Base-by-base conservation (phyloP, 2,888 invertebrate species). In the Alloplasta piceator region DNA sequence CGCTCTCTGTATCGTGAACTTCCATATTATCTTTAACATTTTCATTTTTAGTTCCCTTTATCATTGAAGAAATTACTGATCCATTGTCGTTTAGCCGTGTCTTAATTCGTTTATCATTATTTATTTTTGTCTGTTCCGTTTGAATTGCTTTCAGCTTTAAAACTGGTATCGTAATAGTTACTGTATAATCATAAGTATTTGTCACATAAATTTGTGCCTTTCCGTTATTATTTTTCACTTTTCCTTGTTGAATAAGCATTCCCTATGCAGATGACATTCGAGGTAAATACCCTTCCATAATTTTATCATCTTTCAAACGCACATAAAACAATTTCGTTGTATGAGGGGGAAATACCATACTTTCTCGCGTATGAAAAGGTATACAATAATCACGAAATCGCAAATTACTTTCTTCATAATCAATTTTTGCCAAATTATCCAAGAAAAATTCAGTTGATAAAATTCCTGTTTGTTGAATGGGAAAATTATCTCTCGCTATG, bases 341-440 rank as follows among this genome's bases (percentile, higher is more conserved):
- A 4, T 55, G 52, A 36, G 55, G 43, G 1, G 72, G 63, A 43
- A 72, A 63, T 6, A 72, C 12, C 10, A 72, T 63, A 46, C 72
- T 72, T 43, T 72, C 63, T n/a, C 12, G 26, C 3, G 63, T 72
- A 48, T 36, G 36, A 14, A 72, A 61, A 14, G 36, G 61, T 14
- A 61, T 52, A 39, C 10, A 61, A 5, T 16, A 9, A n/a, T 16
- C 60, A 14, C 26, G 60, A 6, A 71, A 16, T 26, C 61, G 14
- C 6, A 61, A 41, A 50, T 16, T 16, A 71, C 10, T 41, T 6
- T 71, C 36, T 48, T 71, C 71, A 38, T 71, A 71, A 71, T 71
- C 61, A 38, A 71, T 71, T 50, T 52, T 71, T 14, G 41, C 61
- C 5, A 71, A 36, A 61, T 71, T 71, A 46, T 71, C 61, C 1